A percentile compares a stretch with the other conserved stretches of the same genome.
Conservation (phyloP, 2,888 invertebrate species). For the Harpagoxenus sublaevis region DNA sequence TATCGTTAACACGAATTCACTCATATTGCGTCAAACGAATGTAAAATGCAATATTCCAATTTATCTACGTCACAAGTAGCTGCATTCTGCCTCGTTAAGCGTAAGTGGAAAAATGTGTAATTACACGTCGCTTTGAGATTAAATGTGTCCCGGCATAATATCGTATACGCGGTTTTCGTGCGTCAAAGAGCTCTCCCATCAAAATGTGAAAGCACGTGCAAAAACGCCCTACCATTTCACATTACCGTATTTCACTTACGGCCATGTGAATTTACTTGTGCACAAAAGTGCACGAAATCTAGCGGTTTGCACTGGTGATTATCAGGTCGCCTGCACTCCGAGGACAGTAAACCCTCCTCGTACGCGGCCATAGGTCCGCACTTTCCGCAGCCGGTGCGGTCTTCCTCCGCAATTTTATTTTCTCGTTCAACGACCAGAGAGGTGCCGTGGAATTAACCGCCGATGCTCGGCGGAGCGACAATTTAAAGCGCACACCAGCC, state of each 20-base stretch:
- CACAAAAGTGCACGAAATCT: constrained; percentile 23
- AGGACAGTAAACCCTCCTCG: neutral
- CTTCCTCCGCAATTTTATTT: constrained; percentile 34
- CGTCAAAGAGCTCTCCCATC: constrained; percentile 30
- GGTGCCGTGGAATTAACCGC: constrained; percentile 37
- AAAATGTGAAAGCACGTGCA: constrained; percentile 17
- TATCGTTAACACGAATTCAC: constrained; percentile 6
- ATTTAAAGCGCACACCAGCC: constrained; percentile 37
- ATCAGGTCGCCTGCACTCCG: constrained; percentile 20
- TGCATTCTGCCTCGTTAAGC: neutral
- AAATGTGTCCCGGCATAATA: neutral
- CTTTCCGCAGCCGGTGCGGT: constrained; percentile 26
- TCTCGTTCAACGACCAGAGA: constrained; percentile 27
- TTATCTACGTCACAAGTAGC: neutral
- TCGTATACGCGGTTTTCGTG: constrained; percentile 18
- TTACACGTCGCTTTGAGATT: constrained; percentile 24
- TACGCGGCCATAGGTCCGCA: constrained; percentile 3
- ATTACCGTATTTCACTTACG: constrained; percentile 41
- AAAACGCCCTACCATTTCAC: neutral
- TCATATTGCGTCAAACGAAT: neutral
- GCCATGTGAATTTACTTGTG: constrained; percentile 1
- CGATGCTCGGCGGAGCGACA: constrained; percentile 33
- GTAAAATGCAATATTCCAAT: neutral
- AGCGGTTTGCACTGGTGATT: constrained; percentile 15
- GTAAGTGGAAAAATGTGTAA: constrained; percentile 43